These are phyloP conservation scores for Diglossa brunneiventris DNA, from an alignment of 2,113 vertebrate genomes.

Conservation along the genomic window DNA sequence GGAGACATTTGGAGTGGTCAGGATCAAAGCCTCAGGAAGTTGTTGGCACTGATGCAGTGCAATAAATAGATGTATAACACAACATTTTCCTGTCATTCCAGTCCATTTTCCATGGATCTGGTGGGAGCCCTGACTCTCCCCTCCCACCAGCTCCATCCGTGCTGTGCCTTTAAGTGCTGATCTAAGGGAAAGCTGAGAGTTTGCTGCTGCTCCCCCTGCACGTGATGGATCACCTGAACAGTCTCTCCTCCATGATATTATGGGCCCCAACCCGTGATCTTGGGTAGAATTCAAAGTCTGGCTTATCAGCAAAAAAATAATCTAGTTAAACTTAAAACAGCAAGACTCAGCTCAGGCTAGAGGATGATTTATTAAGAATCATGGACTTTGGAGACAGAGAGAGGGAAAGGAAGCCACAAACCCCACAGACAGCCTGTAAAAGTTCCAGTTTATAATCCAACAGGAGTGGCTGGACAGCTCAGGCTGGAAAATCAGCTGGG, in stretches of 20 bases:
- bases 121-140: neutral
- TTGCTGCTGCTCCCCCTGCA: neutral
- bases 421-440: constrained; percentile 37
- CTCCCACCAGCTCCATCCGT: neutral
- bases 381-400: constrained; percentile 2
- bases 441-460: constrained; percentile 32
- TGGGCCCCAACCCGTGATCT: neutral
- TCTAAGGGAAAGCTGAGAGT: neutral
- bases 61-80: neutral
- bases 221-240: neutral
- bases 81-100: neutral
- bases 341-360: constrained; percentile 9
- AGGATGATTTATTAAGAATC: constrained; percentile 50
- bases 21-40: neutral
- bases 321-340: constrained; percentile 47
- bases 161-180: constrained; percentile 31
- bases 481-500: constrained; percentile 31
- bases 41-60: neutral
- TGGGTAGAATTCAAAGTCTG: constrained; percentile 53
- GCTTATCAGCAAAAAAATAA: constrained; percentile 62
- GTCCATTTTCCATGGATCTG: neutral
- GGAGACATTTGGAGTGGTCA: neutral
- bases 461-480: neutral
- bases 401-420: constrained; percentile 46
- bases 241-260: neutral